Evolutionary conservation across 1,140 invertebrate genomes (phyloP).

Genomic region (Drosophila mayri): DNA sequence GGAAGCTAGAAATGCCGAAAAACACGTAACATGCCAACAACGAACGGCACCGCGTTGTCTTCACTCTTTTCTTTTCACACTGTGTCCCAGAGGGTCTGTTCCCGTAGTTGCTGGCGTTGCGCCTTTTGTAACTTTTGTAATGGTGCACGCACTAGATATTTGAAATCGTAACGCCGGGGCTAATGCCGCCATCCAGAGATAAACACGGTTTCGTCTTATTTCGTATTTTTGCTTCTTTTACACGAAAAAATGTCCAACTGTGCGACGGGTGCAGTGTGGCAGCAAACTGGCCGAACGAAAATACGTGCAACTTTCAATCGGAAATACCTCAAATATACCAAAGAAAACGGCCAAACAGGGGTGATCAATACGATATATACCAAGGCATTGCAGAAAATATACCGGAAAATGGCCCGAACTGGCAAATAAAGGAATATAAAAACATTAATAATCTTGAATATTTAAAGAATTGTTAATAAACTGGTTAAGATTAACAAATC

Average conservation of each 20-base stretch:
- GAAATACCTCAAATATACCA: not conserved
- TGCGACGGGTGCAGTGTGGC: slow-evolving; percentile 14
- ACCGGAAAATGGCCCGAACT: not conserved
- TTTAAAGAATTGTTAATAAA: not conserved
- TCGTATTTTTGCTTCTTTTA: slow-evolving; percentile 10
- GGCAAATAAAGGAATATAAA: not conserved
- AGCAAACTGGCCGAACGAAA: slow-evolving; percentile 9
- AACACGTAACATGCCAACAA: slow-evolving; percentile 47
- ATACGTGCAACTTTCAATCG: not conserved
- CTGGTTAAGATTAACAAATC: too few species aligned
- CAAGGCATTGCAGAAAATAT: not conserved
- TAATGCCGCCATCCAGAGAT: not conserved
- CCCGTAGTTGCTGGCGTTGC: not conserved
- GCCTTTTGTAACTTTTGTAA: not conserved
- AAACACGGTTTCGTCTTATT: slow-evolving; percentile 9
- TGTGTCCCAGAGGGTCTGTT: not conserved
- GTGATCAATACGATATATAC: not conserved
- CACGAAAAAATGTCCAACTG: slow-evolving; percentile 17
- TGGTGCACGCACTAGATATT: not conserved
- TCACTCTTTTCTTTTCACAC: slow-evolving; percentile 7
- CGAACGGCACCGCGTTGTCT: slow-evolving; percentile 19
- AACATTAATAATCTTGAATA: fast-evolving
- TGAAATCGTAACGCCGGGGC: not conserved
- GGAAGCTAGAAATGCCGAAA: slow-evolving; percentile 49
- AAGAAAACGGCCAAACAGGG: not conserved